A percentile compares a stretch with the other conserved stretches of the same genome.
Conservation (phyloP, 2,113 vertebrate species). For the Dendropsophus ebraccatus region DNA sequence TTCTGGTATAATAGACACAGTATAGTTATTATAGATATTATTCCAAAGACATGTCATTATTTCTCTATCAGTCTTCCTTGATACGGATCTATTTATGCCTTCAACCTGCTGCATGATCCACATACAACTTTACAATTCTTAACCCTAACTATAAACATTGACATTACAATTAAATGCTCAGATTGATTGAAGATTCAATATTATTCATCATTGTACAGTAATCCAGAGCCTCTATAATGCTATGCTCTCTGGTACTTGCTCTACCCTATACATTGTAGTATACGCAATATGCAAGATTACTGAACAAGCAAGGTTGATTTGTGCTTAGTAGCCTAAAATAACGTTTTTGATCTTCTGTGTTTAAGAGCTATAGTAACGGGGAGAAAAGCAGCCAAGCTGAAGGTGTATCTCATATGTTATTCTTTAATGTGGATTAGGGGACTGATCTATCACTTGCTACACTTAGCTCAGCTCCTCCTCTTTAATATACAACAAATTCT, state of each 20-base stretch:
- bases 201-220: too few species aligned
- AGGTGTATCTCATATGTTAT: too few species aligned
- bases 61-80: background rate
- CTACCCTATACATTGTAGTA: background rate
- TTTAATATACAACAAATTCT: too few species aligned
- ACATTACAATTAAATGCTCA: background rate
- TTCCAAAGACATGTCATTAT: too few species aligned
- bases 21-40: background rate
- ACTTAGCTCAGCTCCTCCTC: too few species aligned
- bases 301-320: background rate
- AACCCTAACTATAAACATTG: background rate
- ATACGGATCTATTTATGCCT: background rate
- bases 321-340: background rate
- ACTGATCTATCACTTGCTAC: too few species aligned
- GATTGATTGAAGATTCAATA: background rate
- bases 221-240: background rate
- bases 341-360: too few species aligned
- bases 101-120: background rate
- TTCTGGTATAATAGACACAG: background rate
- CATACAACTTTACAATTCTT: background rate
- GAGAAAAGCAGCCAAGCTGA: too few species aligned
- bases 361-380: too few species aligned
- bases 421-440: too few species aligned
- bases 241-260: background rate
- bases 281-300: background rate